Conservation (phyloP, 2,797 vertebrate genomes). For the Alauda arvensis region DNA sequence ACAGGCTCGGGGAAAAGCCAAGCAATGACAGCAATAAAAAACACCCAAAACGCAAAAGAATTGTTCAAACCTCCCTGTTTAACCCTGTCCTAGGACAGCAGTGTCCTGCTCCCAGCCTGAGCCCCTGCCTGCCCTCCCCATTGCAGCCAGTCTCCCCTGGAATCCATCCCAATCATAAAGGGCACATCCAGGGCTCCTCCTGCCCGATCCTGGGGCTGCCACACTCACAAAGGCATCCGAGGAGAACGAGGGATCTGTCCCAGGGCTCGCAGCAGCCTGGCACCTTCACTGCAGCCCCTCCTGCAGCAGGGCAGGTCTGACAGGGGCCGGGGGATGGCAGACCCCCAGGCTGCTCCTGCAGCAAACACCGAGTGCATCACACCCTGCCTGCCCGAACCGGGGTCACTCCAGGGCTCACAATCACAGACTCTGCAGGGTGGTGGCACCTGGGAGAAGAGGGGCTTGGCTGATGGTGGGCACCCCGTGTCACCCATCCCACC, state of each 20-base stretch:
- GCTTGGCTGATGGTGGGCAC: neutral
- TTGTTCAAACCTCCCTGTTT: neutral
- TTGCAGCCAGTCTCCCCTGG: neutral
- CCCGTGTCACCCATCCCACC: rapidly evolving
- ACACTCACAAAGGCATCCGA: neutral
- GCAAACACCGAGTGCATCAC: neutral
- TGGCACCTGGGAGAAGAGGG: neutral
- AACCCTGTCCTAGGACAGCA: neutral
- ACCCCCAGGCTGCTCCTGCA: neutral
- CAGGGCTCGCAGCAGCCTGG: neutral
- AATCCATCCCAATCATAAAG: neutral
- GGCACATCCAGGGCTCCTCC: neutral
- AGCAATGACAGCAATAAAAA: neutral
- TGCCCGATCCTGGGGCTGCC: neutral
- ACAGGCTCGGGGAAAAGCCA: rapidly evolving
- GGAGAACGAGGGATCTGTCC: rapidly evolving
- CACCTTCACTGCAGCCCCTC: neutral
- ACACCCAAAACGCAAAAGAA: neutral
- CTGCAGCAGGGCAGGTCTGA: neutral
- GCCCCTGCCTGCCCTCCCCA: neutral
- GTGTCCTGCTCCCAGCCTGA: neutral
- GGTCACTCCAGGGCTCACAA: neutral
- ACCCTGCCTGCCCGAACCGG: neutral
- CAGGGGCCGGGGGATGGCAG: neutral
- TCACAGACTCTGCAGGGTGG: neutral